phyloP scores from a whole-genome alignment of 2,888 invertebrate genomes.

The Carterocephalus palaemon region DNA sequence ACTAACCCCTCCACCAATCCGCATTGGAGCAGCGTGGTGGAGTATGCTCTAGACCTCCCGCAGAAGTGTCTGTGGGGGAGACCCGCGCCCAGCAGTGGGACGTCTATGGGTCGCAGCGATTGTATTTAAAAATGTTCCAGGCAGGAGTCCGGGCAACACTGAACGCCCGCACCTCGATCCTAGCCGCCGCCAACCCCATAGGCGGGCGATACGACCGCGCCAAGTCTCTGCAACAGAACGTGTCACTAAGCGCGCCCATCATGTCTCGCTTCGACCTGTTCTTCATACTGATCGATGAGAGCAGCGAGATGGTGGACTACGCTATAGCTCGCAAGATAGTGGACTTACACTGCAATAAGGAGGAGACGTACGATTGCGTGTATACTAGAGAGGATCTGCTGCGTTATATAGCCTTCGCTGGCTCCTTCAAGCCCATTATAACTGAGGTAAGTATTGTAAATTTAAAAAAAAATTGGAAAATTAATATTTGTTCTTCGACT shows the following conservation, averaged over 20 bases:
- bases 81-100: no score
- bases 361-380: slow-evolving; percentile 86
- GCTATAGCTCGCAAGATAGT: slow-evolving; percentile 98
- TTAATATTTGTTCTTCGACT: no score
- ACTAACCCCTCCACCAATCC: no score
- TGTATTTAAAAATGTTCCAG: slow-evolving; percentile 66
- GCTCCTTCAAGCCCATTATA: slow-evolving; percentile 95
- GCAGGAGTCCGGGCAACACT: slow-evolving; percentile 98
- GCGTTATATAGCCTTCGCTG: slow-evolving; percentile 97
- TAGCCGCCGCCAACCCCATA: slow-evolving; percentile 99
- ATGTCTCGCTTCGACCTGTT: slow-evolving; percentile 99
- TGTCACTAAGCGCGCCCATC: slow-evolving; percentile 95
- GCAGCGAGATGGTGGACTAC: slow-evolving; percentile 91
- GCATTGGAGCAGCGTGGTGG: no score
- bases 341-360: slow-evolving; percentile 93
- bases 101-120: no score
- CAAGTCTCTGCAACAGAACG: slow-evolving; percentile 96
- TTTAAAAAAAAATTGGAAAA: slow-evolving; percentile 7
- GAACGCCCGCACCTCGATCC: slow-evolving; percentile 97
- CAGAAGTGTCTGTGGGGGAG: no score
- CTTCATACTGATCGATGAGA: slow-evolving; percentile 98
- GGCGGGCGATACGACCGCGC: slow-evolving; percentile 97
- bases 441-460: slow-evolving; percentile 80
- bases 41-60: no score
- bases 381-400: slow-evolving; percentile 94